Conservation (phyloP, 2,888 invertebrate species). For the Dendrolimus pini region DNA sequence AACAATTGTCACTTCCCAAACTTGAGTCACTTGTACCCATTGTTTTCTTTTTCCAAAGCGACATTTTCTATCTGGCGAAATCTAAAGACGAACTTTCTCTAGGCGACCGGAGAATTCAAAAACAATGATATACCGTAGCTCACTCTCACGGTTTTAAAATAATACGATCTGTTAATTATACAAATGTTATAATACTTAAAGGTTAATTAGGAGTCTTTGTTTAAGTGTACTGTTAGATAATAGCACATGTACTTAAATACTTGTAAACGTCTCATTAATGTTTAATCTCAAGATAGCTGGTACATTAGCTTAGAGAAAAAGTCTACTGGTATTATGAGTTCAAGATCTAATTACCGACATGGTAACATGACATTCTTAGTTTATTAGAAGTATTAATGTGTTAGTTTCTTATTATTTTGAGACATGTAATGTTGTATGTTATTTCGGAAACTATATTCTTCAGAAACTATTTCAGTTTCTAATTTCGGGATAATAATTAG, state of each 20-base stretch:
- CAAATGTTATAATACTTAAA: constrained; percentile 13
- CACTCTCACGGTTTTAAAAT: constrained; percentile 20
- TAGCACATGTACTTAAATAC: neutral
- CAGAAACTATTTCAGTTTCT: too few species aligned
- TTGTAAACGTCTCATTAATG: neutral
- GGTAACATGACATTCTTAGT: too few species aligned
- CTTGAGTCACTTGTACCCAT: constrained; percentile 23
- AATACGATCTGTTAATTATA: constrained; percentile 21
- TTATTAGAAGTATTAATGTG: too few species aligned
- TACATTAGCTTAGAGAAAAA: too few species aligned
- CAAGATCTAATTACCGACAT: too few species aligned
- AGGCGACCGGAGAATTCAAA: constrained; percentile 5
- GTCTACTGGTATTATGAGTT: too few species aligned
- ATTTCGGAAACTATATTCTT: too few species aligned
- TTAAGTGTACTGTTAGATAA: constrained; percentile 7
- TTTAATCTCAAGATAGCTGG: neutral
- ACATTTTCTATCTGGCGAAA: constrained; percentile 18
- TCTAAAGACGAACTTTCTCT: constrained; percentile 20
- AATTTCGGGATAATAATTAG: too few species aligned
- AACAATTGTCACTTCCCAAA: constrained; percentile 6
- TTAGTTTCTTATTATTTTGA: too few species aligned
- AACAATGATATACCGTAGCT: constrained; percentile 10
- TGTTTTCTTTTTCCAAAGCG: constrained; percentile 31
- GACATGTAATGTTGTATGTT: too few species aligned
- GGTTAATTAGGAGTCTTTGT: constrained; percentile 25